Percentiles rank a stretch among this genome's conserved stretches.
Conservation (phyloP, 1,140 invertebrate genomes). For the Scaptomyza pallida region DNA sequence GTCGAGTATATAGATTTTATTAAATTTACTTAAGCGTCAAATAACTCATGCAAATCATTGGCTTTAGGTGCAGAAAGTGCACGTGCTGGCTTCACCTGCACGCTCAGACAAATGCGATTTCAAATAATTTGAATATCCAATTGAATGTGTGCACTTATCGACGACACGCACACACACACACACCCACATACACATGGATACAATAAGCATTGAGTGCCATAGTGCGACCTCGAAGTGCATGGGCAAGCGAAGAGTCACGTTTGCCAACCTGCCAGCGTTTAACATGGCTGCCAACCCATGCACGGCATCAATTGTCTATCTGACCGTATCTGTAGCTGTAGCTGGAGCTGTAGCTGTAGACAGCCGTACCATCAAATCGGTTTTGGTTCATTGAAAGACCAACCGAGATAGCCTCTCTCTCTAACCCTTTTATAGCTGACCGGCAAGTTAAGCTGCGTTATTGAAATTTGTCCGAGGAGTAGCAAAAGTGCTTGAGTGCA, state of each 20-base stretch:
- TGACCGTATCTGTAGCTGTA: constrained; percentile 50
- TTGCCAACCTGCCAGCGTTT: constrained; percentile 61
- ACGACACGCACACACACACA: constrained; percentile 43
- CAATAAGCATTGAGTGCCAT: constrained; percentile 8
- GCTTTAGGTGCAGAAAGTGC: constrained; percentile 61
- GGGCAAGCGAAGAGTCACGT: constrained; percentile 48
- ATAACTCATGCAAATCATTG: constrained; percentile 54
- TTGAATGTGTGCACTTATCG: constrained; percentile 78
- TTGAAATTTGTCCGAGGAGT: constrained; percentile 68
- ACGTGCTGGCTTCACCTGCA: constrained; percentile 63
- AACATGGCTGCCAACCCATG: constrained; percentile 58
- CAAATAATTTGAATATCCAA: constrained; percentile 80
- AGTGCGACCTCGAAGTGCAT: constrained; percentile 2
- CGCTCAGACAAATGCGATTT: constrained; percentile 79
- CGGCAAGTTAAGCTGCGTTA: constrained; percentile 57
- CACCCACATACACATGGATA: constrained; percentile 8
- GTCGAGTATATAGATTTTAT: constrained; percentile 48
- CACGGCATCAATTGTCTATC: constrained; percentile 73
- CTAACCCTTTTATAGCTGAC: constrained; percentile 10
- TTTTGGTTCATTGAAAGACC: constrained; percentile 39
- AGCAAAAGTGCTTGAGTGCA: constrained; percentile 78
- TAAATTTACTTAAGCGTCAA: constrained; percentile 71
- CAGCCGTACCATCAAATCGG: constrained; percentile 42
- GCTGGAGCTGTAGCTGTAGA: constrained; percentile 1
- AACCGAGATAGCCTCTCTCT: constrained; percentile 38